Evolutionary conservation across 2,888 invertebrate genomes (phyloP).

Genomic region (Arctia plantaginis): DNA sequence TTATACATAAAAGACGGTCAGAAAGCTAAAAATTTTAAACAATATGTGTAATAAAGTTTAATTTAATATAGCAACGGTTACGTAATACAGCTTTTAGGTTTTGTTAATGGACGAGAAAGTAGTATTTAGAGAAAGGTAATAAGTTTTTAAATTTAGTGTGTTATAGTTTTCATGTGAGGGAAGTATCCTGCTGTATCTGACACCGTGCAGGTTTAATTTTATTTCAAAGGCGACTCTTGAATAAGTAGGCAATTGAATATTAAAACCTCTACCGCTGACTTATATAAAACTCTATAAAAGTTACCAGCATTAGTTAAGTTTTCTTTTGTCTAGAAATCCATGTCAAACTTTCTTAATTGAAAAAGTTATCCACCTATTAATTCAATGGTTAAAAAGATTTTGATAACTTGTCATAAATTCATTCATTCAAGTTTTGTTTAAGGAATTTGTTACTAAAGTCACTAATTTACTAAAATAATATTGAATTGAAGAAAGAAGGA

Average conservation of each 20-base stretch:
- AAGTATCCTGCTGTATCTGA: background rate
- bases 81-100: too few species aligned
- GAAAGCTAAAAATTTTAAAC: too few species aligned
- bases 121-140: too few species aligned
- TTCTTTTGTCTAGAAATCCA: background rate
- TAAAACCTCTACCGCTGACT: background rate
- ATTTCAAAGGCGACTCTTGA: background rate
- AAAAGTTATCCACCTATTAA: background rate
- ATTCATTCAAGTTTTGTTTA: background rate
- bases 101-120: too few species aligned
- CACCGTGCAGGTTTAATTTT: background rate
- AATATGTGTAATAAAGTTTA: too few species aligned
- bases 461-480: background rate
- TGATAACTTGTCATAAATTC: background rate
- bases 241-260: background rate
- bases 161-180: background rate
- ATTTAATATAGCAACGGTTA: too few species aligned
- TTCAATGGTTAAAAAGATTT: background rate
- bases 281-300: background rate
- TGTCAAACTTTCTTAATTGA: background rate
- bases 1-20: too few species aligned
- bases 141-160: background rate
- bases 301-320: background rate
- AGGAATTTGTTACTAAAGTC: background rate
- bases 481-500: background rate